These are phyloP conservation scores for Corynorhinus townsendii DNA, from an alignment of 2,113 vertebrate species.

Conservation along the genomic window DNA sequence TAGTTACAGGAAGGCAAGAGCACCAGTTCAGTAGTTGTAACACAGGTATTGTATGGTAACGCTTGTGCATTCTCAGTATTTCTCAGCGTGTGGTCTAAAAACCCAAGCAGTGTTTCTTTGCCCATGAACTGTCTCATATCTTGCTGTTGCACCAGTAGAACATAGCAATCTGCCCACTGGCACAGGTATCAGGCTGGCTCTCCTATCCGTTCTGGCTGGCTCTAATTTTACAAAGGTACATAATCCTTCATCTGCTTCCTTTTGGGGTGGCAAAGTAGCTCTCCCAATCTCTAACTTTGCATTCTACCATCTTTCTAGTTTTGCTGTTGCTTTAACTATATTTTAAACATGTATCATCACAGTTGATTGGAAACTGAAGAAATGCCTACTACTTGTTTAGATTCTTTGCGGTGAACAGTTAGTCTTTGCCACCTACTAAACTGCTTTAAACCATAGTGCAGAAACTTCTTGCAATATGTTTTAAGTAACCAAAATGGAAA, in stretches of 20 bases:
- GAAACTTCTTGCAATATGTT: constrained; percentile 64
- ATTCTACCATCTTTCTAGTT: constrained; percentile 25
- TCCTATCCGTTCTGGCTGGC: not conserved
- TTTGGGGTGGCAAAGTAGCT: constrained; percentile 27
- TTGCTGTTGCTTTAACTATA: constrained; percentile 43
- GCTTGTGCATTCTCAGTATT: not conserved
- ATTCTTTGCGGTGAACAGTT: constrained; percentile 34
- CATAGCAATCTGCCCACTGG: not conserved
- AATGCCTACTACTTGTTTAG: constrained; percentile 55
- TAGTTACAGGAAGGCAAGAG: not conserved
- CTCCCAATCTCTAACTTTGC: not conserved
- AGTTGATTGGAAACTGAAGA: constrained; percentile 68
- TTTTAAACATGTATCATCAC: constrained; percentile 51
- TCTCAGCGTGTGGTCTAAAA: not conserved
- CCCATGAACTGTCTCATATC: not conserved
- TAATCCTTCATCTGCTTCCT: constrained; percentile 50
- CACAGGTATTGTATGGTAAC: not conserved
- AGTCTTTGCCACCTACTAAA: constrained; percentile 34
- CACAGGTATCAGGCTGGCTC: not conserved
- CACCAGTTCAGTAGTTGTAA: not conserved
- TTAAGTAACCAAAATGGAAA: constrained; percentile 58
- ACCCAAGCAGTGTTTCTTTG: not conserved
- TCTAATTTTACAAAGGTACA: not conserved
- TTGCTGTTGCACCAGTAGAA: not conserved
- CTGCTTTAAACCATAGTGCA: constrained; percentile 44